Percentiles rank a stretch among this genome's conserved stretches.
Conservation (phyloP, 2,888 invertebrate genomes). For the Buathra laborator region DNA sequence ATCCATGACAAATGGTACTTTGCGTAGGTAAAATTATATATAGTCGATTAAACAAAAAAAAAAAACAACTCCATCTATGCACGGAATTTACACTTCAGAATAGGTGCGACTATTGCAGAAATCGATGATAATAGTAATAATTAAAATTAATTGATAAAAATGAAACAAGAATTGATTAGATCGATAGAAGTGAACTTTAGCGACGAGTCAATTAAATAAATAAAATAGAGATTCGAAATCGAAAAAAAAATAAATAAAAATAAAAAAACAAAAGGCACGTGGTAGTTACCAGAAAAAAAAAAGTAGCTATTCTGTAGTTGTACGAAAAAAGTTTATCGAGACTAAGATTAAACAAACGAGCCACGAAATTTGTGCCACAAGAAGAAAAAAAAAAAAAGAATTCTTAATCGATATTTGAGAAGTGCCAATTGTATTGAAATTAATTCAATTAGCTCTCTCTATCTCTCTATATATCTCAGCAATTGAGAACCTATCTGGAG, state of each 20-base stretch:
- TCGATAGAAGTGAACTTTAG: constrained; percentile 34
- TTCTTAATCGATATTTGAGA: constrained; percentile 47
- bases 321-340: constrained; percentile 18
- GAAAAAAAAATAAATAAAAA: constrained; percentile 5
- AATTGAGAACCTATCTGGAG: constrained; percentile 52
- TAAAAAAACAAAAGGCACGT: neutral
- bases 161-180: constrained; percentile 29
- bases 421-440: constrained; percentile 64
- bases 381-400: neutral
- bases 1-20: constrained; percentile 58
- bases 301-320: constrained; percentile 32
- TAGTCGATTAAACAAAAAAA: constrained; percentile 20
- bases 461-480: constrained; percentile 18
- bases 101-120: constrained; percentile 47
- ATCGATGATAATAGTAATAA: constrained; percentile 2
- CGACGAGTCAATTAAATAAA: constrained; percentile 55
- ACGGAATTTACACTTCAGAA: constrained; percentile 54
- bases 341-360: constrained; percentile 10
- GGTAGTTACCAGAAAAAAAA: constrained; percentile 6
- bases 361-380: constrained; percentile 62
- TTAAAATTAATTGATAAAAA: constrained; percentile 15
- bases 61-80: constrained; percentile 41
- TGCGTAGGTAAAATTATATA: constrained; percentile 59
- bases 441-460: constrained; percentile 28
- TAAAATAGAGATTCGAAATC: constrained; percentile 30